phyloP scores from a whole-genome alignment of 2,113 vertebrate genomes.

The Tachycineta bicolor region DNA sequence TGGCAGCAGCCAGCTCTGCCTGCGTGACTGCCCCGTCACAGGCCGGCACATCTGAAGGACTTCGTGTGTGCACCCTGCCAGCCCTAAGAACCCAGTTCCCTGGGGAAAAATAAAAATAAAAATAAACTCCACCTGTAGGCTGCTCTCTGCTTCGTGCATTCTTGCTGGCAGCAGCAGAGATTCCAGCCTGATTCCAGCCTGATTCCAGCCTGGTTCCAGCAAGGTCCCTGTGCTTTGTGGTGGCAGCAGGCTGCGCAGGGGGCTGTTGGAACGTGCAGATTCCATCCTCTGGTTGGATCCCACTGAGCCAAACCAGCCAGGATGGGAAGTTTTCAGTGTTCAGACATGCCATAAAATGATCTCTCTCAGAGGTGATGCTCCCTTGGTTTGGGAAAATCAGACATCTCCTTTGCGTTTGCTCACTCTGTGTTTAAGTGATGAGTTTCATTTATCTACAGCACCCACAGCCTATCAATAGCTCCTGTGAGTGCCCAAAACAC shows the following conservation, averaged over 20 bases:
- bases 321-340: neutral
- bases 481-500: neutral
- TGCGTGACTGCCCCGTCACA: conserved; percentile 6
- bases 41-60: neutral
- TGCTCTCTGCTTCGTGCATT: conserved; percentile 15
- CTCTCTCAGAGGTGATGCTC: neutral
- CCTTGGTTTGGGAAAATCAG: neutral
- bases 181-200: neutral
- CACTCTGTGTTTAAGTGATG: neutral
- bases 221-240: neutral
- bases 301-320: neutral
- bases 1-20: conserved; percentile 46
- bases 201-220: neutral
- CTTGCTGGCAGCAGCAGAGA: neutral
- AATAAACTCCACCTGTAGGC: neutral
- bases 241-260: neutral
- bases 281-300: neutral
- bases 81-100: conserved; percentile 52
- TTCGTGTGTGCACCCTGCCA: conserved; percentile 2
- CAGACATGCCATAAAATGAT: neutral
- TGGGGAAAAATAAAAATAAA: neutral
- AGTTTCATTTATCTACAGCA: neutral
- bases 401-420: neutral
- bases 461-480: neutral
- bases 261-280: neutral